Evolutionary conservation across 2,113 vertebrate genomes (phyloP), one percentile per base, ranked within the genome.

Genomic region (Trematomus loennbergii): DNA sequence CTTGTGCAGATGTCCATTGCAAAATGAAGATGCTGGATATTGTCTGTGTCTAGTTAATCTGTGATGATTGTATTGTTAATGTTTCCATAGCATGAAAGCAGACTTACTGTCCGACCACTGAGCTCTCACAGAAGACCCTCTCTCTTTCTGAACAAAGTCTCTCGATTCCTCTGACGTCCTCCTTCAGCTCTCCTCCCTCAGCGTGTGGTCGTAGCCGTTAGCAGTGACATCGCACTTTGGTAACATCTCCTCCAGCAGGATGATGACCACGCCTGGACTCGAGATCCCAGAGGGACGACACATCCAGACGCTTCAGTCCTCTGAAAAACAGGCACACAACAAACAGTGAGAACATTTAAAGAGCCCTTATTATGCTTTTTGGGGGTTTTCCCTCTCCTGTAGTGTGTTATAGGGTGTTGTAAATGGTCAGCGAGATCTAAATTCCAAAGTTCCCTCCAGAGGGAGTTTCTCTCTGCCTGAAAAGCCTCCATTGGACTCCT

Each of bases 161-260:
- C 12, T 45, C n/a, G 3, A 36, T 36, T 62, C 36, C 40, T 57
- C 55, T 0, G 1, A 54, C 43, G 54, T 16, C 17, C 55, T 75
- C 13, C 0, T 4, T 10, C 16, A 3, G 43, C 43, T 62, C 78
- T 66, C 9, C 61, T 10, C 0, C 13, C 2, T 84, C 45, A 94
- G 57, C 67, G 81, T 90, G 77, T n/a, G 78, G 6, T 90, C 43
- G 20, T 95, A 96, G 9, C 95, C 90, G 1, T 78, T 76, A 13
- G 96, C 96, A 1, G 82, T 84, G 65, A 98, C 87, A 22, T 94
- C 69, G 20, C 97, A 98, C n/a, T 79, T 77, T 2, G 96, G 96
- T 60, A 98, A 87, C 95, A 96, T 96, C 81, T 98, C 97, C 76
- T 98, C 97, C 85, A 97, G 63, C 54, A 97, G 87, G 78, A 98